Evolutionary conservation across 2,113 vertebrate species (phyloP).

Genomic region (Solea solea): DNA sequence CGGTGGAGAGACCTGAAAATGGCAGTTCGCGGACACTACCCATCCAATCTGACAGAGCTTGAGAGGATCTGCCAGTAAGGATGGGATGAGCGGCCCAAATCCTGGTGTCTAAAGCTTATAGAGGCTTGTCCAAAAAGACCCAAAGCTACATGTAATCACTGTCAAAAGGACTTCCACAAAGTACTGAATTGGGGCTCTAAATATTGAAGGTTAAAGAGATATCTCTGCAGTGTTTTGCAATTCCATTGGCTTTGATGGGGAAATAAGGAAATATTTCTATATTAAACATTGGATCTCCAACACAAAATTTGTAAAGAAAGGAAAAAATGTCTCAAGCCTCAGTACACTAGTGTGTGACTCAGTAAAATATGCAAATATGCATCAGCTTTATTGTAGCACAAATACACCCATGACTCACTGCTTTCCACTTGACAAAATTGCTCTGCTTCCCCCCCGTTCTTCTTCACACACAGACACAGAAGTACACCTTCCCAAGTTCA

Average conservation of each 20-base stretch:
- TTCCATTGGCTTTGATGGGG: too few species aligned
- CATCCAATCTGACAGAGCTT: not conserved
- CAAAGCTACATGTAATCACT: not conserved
- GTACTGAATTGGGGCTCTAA: not conserved
- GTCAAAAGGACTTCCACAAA: not conserved
- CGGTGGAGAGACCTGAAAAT: not conserved
- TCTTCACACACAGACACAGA: conserved; percentile 27
- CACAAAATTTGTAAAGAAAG: not conserved
- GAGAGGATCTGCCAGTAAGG: not conserved
- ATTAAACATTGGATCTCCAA: not conserved
- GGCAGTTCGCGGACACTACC: not conserved
- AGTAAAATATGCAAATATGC: not conserved
- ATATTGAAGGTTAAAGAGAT: too few species aligned
- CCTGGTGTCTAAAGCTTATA: not conserved
- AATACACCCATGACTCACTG: not conserved
- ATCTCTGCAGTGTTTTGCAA: too few species aligned
- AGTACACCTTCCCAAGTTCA: conserved; percentile 58
- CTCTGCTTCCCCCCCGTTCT: conserved; percentile 9
- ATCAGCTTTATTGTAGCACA: conserved; percentile 21
- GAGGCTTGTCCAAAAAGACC: not conserved
- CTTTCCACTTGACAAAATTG: conserved; percentile 10
- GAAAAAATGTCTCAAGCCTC: too few species aligned
- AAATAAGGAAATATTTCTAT: too few species aligned
- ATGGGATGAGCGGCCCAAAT: not conserved
- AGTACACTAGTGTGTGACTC: not conserved